A percentile compares a stretch with the other conserved stretches of the same genome.
phyloP scores from a whole-genome alignment of 2,113 vertebrate genomes.

The Callipepla californica region DNA sequence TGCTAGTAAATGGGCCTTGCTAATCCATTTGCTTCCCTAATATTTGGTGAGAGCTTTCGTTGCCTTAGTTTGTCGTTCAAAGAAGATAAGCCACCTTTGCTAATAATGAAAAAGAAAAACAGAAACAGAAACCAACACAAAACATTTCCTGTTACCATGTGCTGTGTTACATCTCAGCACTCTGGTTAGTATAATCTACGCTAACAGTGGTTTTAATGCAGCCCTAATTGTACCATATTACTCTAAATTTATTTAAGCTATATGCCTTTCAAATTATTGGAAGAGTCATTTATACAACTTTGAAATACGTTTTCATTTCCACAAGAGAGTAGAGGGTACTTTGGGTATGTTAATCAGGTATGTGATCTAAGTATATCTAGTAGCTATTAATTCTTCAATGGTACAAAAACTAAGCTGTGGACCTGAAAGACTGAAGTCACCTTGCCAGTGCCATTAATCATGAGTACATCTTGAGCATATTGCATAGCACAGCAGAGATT shows the following conservation, averaged over 20 bases:
- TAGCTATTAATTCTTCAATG: background rate
- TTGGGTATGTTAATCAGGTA: background rate
- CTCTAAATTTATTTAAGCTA: background rate
- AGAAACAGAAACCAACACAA: accelerated
- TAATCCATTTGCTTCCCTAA: background rate
- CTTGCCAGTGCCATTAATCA: background rate
- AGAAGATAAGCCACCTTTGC: background rate
- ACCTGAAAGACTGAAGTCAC: background rate
- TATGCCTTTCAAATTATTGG: background rate
- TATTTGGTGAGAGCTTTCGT: background rate
- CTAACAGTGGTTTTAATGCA: accelerated
- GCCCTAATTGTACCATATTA: background rate
- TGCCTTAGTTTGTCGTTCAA: background rate
- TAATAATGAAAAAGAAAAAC: background rate
- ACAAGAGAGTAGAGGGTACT: background rate
- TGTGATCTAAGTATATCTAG: background rate
- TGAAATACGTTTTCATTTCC: background rate
- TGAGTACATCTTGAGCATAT: background rate
- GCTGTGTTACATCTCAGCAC: background rate
- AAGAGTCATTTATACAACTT: background rate
- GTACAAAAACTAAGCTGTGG: background rate
- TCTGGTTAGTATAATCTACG: background rate
- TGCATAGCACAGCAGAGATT: background rate
- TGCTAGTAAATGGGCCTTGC: background rate
- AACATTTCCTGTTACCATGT: background rate